phyloP scores from a whole-genome alignment of 1,140 invertebrate genomes.

The Lepidurus packardi region DNA sequence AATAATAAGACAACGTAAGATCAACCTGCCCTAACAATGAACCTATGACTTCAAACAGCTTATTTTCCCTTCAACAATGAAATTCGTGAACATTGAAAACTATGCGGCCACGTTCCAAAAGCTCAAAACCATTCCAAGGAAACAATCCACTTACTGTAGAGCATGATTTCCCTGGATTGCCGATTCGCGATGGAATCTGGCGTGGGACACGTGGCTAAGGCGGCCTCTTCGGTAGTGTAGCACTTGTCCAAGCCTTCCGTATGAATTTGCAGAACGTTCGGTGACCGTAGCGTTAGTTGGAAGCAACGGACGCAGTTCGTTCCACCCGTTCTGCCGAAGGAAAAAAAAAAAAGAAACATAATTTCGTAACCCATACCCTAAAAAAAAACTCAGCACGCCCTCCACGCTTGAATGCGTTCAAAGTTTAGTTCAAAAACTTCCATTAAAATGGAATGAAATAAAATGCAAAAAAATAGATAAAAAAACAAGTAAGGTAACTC shows the following conservation, averaged over 20 bases:
- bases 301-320: constrained; percentile 58
- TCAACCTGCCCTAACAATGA: too few species aligned
- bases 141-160: constrained; percentile 52
- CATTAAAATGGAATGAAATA: too few species aligned
- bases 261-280: constrained; percentile 60
- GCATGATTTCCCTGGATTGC: constrained; percentile 47
- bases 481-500: too few species aligned
- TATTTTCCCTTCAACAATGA: too few species aligned
- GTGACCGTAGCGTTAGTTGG: constrained; percentile 53
- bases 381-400: not conserved
- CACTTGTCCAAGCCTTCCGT: constrained; percentile 57
- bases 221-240: constrained; percentile 56
- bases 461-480: not conserved
- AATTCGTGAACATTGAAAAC: too few species aligned
- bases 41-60: too few species aligned
- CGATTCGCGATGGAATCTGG: constrained; percentile 46
- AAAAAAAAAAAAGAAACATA: constrained; percentile 38
- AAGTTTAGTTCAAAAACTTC: not conserved
- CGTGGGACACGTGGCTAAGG: constrained; percentile 54
- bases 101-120: too few species aligned
- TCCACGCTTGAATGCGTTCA: not conserved
- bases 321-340: constrained; percentile 47
- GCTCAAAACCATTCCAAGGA: too few species aligned
- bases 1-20: too few species aligned
- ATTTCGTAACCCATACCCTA: constrained; percentile 35